Evolutionary conservation across 1,140 invertebrate genomes (phyloP).

Genomic region (Meloidogyne exigua): DNA sequence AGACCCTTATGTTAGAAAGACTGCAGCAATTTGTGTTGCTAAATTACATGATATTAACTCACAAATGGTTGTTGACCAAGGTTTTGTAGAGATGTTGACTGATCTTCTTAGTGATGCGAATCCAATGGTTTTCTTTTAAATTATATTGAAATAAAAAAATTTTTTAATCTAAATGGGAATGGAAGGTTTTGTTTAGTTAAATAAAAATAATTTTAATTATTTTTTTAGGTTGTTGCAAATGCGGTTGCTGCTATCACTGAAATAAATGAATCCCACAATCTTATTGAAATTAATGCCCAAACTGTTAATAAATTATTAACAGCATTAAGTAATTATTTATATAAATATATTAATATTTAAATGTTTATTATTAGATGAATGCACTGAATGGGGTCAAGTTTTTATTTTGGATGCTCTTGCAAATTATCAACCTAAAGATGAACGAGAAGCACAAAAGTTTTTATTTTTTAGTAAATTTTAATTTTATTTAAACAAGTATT

Average conservation of each 20-base stretch:
- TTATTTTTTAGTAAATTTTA: background rate
- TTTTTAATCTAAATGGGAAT: background rate
- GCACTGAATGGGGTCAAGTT: constrained; percentile 85
- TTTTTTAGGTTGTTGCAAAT: constrained; percentile 86
- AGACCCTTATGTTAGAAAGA: constrained; percentile 98
- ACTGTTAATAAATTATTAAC: constrained; percentile 98
- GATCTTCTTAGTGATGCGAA: constrained; percentile 97
- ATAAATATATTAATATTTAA: constrained; percentile 74
- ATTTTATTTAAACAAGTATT: constrained; percentile 71
- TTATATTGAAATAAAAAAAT: too few relatives aligned
- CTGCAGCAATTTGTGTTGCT: constrained; percentile 97
- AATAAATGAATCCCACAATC: constrained; percentile 90
- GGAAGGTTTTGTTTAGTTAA: too few relatives aligned
- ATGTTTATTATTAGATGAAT: constrained; percentile 73
- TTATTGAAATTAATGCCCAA: constrained; percentile 93
- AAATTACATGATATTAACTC: constrained; percentile 97
- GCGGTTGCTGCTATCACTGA: constrained; percentile 96
- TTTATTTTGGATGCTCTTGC: constrained; percentile 97
- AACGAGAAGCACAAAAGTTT: constrained; percentile 91
- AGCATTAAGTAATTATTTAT: constrained; percentile 85
- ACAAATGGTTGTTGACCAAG: constrained; percentile 93
- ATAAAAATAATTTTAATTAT: background rate
- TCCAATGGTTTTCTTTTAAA: constrained; percentile 93
- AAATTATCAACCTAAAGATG: constrained; percentile 94
- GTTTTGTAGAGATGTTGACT: constrained; percentile 92